Base-by-base conservation (phyloP, 2,888 invertebrate genomes). In the Ophion slaviceki region DNA sequence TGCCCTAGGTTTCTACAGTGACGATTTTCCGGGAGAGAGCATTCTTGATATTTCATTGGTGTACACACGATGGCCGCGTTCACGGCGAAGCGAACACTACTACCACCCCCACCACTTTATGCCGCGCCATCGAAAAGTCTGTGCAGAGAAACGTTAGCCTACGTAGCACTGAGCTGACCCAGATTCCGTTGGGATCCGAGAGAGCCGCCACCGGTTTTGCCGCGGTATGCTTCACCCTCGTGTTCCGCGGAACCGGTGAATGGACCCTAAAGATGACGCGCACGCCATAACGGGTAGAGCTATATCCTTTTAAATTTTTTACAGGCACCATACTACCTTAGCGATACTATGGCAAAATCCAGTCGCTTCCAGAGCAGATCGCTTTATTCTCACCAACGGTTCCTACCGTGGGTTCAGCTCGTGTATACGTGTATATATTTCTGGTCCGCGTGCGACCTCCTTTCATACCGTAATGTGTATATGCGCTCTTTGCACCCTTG, bases 211-310 rank as follows among this genome's bases (percentile, higher is more conserved):
- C 77, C 68, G 80, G 74, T 74, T 80, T 80, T 71, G 53, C 66
- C 86, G 84, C 80, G 78, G 74, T 83, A 66, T 80, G 86, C 80
- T 86, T 77, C 86, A 87, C 88, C 87, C 84, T 87, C 86, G 81
- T 80, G 79, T 90, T 87, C 78, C 87, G 76, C 87, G 89, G 90
- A 90, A 90, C 92, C 90, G 90, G 91, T 92, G 91, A 92, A 92
- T 92, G 91, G 91, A 91, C 90, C 88, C 86, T 71, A 89, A 89
- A 90, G 91, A 91, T 92, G 92, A 92, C 91, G 92, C 91, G 90
- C 90, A 89, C 89, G 88, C 91, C 90, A 89, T 91, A 88, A 88
- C 87, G 68, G 86, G 80, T 83, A 80, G 78, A 62, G 53, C 70
- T 66, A 57, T 64, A 47, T 57, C 53, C 80, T 81, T 72, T 84